Evolutionary conservation across 92 coral and sea anemone species (phyloP), one percentile per base, ranked within the genome.

Genomic region (Heliopora coerulea): DNA sequence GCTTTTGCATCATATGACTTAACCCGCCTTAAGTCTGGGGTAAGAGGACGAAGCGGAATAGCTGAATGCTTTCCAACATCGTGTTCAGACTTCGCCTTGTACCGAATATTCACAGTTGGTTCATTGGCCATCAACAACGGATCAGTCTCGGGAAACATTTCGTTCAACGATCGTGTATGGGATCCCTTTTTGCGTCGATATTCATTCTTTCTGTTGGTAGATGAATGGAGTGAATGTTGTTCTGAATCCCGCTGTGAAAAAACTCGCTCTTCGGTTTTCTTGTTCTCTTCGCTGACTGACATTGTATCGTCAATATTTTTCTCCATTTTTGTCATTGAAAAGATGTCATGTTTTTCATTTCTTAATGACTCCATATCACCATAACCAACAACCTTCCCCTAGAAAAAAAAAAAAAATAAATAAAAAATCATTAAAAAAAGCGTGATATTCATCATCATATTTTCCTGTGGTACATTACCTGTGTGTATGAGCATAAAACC

Each of bases 251-350:
- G 61, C 7, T 50, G 5, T 3, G 58, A 50, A 23, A 23, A 3
- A 17, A 17, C 26, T n/a, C 3, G 8, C n/a, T 50, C 58, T 17
- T 50, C 6, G 17, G 5, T 11, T 6, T n/a, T n/a, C 2, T 15
- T 56, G 31, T 23, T 28, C 3, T 56, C 30, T 23, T 50, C 17
- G 20, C 21, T 19, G 6, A 50, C 7, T 17, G 21, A 50, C 20
- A 3, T 50, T 7, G 86, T 95, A 23, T 80, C 83, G 35, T 81
- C 85, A 21, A 84, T 85, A 20, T 75, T 75, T 1, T 82, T 66
- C 59, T 83, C 78, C 13, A 86, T 21, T 58, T 82, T 60, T 57
- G 89, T 70, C 40, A 89, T 50, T 29, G 96, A 89, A 12, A 85
- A 75, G 29, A 91, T 76, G 75, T 91, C 91, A 54, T 87, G 75